Evolutionary conservation across 2,113 vertebrate species (phyloP).

Genomic region (Theristicus caerulescens): DNA sequence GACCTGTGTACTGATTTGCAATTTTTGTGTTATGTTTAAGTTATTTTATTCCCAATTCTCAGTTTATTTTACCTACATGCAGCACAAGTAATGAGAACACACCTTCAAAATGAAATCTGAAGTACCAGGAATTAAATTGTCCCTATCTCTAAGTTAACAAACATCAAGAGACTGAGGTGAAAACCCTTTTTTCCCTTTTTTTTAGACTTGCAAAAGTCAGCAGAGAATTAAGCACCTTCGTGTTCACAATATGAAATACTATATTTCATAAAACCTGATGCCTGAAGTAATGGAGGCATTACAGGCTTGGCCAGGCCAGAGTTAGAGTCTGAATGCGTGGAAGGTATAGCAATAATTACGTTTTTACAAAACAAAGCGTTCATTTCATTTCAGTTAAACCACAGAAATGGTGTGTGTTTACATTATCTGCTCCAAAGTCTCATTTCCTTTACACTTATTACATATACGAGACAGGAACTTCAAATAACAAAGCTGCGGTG

Average conservation of each 20-base stretch:
- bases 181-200: not conserved
- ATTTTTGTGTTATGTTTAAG: not conserved
- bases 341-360: not conserved
- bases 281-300: not conserved
- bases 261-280: not conserved
- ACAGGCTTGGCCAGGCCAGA: not conserved
- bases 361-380: slow-evolving; percentile 24
- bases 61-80: not conserved
- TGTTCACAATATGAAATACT: not conserved
- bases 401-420: slow-evolving; percentile 25
- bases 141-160: not conserved
- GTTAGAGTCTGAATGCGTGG: not conserved
- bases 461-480: not conserved
- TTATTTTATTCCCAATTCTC: not conserved
- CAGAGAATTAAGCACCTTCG: not conserved
- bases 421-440: slow-evolving; percentile 14
- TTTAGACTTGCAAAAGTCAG: not conserved
- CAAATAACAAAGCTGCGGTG: slow-evolving; percentile 13
- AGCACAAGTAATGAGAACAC: not conserved
- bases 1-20: not conserved
- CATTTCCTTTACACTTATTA: slow-evolving; percentile 53
- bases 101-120: not conserved
- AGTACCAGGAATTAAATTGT: not conserved
- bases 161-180: not conserved
- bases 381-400: slow-evolving; percentile 40